A percentile compares a stretch with the other conserved stretches of the same genome.
Conservation (phyloP, 2,113 vertebrate genomes). For the Natator depressus region DNA sequence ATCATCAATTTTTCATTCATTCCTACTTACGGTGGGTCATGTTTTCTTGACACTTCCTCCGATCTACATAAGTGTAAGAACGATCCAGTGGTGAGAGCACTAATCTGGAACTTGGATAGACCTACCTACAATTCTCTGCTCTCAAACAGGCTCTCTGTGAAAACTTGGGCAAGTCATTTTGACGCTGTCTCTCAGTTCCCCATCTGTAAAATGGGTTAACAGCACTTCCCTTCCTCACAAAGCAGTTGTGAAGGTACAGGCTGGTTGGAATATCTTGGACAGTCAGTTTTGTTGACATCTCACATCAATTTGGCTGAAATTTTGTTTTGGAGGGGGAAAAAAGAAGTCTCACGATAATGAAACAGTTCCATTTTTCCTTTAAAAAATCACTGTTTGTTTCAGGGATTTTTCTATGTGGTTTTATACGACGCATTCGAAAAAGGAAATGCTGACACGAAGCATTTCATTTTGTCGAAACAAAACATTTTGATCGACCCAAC, state of each 20-base stretch:
- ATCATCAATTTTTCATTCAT: not conserved
- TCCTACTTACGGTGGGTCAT: rapidly evolving
- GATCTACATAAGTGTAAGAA: no score
- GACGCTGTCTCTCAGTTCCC: not conserved
- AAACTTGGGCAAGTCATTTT: not conserved
- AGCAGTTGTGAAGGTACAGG: no score
- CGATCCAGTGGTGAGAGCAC: no score
- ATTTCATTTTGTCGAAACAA: no score
- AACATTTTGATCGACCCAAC: no score
- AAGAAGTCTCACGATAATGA: not conserved
- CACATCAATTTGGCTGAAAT: not conserved
- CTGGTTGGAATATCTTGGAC: no score
- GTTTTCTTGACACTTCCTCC: no score
- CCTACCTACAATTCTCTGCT: rapidly evolving
- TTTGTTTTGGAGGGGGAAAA: not conserved
- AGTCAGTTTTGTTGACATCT: not conserved
- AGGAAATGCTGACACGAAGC: no score
- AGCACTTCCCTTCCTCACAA: not conserved
- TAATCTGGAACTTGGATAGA: no score
- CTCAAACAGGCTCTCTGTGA: not conserved
- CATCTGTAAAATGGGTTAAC: rapidly evolving
- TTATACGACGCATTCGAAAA: no score
- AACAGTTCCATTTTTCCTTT: not conserved
- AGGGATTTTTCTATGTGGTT: no score
- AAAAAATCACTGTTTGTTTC: not conserved